A percentile compares a stretch with the other conserved stretches of the same genome.
phyloP scores from a whole-genome alignment of 1,140 invertebrate species.

The Octopus bimaculoides region DNA sequence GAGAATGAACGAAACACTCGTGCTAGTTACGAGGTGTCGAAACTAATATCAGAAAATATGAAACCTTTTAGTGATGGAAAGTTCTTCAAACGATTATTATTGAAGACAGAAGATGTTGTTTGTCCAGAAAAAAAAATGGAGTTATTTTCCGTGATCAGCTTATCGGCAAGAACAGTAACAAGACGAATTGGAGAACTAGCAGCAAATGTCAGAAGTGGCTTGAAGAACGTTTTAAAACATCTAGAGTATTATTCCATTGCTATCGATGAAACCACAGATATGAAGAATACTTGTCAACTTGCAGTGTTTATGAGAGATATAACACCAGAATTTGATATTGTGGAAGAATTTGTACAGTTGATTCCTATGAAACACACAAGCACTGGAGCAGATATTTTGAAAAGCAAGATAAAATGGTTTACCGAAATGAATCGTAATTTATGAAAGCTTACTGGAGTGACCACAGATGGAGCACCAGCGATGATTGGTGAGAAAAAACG shows the following conservation, averaged over 20 bases:
- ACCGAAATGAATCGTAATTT: background rate
- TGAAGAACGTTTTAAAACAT: background rate
- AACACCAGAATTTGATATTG: background rate
- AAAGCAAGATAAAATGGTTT: background rate
- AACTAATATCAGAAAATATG: slow-evolving; percentile 4
- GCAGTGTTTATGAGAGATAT: background rate
- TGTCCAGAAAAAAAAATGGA: background rate
- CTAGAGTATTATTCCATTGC: background rate
- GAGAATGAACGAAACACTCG: background rate
- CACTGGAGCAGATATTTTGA: slow-evolving; percentile 7
- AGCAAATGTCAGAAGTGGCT: background rate
- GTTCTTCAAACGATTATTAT: background rate
- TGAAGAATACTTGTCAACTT: background rate
- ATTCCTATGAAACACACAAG: slow-evolving; percentile 1
- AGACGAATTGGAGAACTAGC: background rate
- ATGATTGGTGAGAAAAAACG: background rate
- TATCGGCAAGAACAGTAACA: slow-evolving; percentile 5
- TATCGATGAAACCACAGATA: background rate
- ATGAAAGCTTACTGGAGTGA: background rate
- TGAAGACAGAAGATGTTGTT: background rate
- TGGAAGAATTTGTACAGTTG: background rate
- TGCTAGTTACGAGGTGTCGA: slow-evolving; percentile 6
- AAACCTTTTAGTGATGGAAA: slow-evolving; percentile 3
- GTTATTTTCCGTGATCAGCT: background rate
- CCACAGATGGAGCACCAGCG: slow-evolving; percentile 1